Percentiles rank a stretch among this genome's conserved stretches.
These are phyloP conservation scores for Periophthalmodon schlosseri DNA, from an alignment of 2,113 vertebrate species.

Conservation along the genomic window DNA sequence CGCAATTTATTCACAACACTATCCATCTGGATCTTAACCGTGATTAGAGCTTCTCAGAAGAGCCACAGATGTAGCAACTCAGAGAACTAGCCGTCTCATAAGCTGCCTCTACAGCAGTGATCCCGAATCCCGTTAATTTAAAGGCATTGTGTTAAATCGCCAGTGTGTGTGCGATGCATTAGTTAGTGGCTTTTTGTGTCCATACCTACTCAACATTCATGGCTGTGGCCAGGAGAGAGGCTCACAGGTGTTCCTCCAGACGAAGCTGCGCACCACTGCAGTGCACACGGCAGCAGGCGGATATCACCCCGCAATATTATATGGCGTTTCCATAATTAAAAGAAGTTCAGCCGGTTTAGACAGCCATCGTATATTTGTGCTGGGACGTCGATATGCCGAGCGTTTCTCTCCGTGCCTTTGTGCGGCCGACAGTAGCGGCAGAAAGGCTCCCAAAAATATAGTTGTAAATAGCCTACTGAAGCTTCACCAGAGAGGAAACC, in stretches of 20 bases:
- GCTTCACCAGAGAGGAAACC: slow-evolving; percentile 39
- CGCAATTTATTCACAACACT: slow-evolving; percentile 6
- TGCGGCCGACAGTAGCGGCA: slow-evolving; percentile 16
- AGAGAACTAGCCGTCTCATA: background rate
- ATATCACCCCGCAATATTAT: slow-evolving; percentile 44
- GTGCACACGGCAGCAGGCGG: slow-evolving; percentile 52
- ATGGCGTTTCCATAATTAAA: slow-evolving; percentile 38
- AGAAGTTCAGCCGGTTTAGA: slow-evolving; percentile 12
- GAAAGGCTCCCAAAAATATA: slow-evolving; percentile 40
- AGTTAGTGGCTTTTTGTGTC: slow-evolving; percentile 31
- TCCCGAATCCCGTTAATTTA: background rate
- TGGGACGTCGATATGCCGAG: slow-evolving; percentile 2
- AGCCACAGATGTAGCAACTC: background rate
- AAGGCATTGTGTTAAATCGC: background rate
- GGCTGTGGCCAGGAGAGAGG: slow-evolving; percentile 38
- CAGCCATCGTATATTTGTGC: background rate
- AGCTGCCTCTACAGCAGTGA: slow-evolving; percentile 8
- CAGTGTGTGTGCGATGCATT: slow-evolving; percentile 27
- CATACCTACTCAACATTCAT: slow-evolving; percentile 64
- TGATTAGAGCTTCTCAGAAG: slow-evolving; percentile 6
- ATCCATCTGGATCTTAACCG: background rate
- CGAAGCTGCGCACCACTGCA: slow-evolving; percentile 70
- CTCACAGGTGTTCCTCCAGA: slow-evolving; percentile 71
- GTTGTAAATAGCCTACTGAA: slow-evolving; percentile 52
- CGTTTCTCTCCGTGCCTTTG: slow-evolving; percentile 11